Base-by-base conservation (phyloP, 2,888 invertebrate species). In the Cephalotes varians region DNA sequence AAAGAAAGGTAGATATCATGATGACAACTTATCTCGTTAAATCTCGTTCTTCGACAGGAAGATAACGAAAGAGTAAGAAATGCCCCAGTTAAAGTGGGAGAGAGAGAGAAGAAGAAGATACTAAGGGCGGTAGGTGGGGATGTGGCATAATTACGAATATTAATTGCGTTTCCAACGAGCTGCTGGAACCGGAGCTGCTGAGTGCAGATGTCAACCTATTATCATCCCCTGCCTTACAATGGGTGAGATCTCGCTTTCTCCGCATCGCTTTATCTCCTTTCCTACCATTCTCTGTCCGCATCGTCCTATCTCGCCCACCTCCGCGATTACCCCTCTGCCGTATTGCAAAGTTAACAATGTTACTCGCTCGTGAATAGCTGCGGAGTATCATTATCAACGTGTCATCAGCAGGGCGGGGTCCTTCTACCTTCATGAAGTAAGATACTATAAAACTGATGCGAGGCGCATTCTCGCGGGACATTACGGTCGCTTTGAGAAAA, bases 181-280 rank as follows among this genome's bases (percentile, higher is more conserved):
- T 88, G 88, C 89, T 87, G 91, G 90, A 91, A 90, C 90, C 88
- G 88, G 91, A 91, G 91, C 91, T 91, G 93, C 92, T 93, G 92
- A 93, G 93, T 94, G 94, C 94, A 94, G 94, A 94, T 94, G 94
- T 93, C 94, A 94, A 94, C 93, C 94, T 93, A 94, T 94, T 94
- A 94, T 94, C 93, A 93, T 94, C 92, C 92, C 87, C 88, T 91
- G 90, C 88, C 90, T 90, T 91, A 90, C 91, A 92, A 91, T 91
- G 90, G 90, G 89, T 84, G 91, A 92, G 89, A 91, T 90, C 91
- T 90, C 87, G 88, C 90, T 90, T 88, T 89, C 91, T 90, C 90
- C 88, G 85, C 85, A 85, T 84, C 91, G 88, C 89, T 91, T 88
- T 81, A 86, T 86, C 81, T 85, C 84, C 85, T 83, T 83, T 71